Base-by-base conservation (phyloP, 2,797 vertebrate genomes). In the Helicolenus hilgendorfi region DNA sequence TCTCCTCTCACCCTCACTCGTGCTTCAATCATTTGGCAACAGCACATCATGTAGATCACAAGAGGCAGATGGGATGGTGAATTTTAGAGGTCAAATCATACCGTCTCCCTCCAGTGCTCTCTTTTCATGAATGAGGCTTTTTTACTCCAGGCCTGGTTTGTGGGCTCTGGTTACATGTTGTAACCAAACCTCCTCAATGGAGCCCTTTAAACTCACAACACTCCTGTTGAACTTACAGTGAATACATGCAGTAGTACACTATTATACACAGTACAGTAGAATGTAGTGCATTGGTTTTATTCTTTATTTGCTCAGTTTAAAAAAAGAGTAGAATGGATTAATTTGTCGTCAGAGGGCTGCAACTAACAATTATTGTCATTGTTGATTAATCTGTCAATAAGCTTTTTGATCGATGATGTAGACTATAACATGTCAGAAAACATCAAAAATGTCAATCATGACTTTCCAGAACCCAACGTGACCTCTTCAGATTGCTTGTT, bases 71-170 rank as follows among this genome's bases (percentile, higher is more conserved):
- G 94, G 89, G 92, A 86, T 53, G 83, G 87, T 65, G 73, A 76
- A 88, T 94, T 94, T 91, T 92, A 67, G 87, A 92, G 91, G 92
- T 92, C 92, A 92, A 79, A 94, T 91, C 90, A 92, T 92, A 89
- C 86, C 83, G 76, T 56, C 79, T 93, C 85, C 74, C 65, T 86
- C 74, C 65, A 81, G 31, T 73, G 29, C 73, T 72, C 77, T 82
- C 79, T 84, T 91, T 85, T 93, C 82, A 93, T 94, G 92, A 94
- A 93, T 93, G 92, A 88, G 84, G 33, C 76, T 89, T 82, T 90
- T 89, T 80, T 88, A 81, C 83, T 87, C 63, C 72, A 29, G 53
- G 82, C 84, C 79, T 67, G 69, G 64, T 84, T 91, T 86, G 83
- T 81, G 81, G 83, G 77, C 79, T 95, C 89, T 45, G 67, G 88